Evolutionary conservation across 2,113 vertebrate species (phyloP).

Genomic region (Holacanthus passer): DNA sequence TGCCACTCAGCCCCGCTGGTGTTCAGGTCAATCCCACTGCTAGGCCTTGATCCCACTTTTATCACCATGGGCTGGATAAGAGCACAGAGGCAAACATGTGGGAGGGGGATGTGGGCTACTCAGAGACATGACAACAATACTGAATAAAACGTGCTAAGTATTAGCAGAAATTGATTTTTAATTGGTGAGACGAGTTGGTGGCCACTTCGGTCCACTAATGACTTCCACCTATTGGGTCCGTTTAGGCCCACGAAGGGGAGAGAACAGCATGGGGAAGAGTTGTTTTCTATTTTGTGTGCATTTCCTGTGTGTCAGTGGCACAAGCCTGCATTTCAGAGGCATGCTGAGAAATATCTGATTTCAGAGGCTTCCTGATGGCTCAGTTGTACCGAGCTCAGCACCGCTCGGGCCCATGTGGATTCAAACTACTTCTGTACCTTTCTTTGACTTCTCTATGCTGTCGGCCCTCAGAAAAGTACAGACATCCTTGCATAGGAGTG

Average conservation of each 20-base stretch:
- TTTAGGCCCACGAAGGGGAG: neutral
- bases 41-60: conserved; percentile 47
- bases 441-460: neutral
- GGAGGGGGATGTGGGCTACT: neutral
- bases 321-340: conserved; percentile 16
- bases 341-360: conserved; percentile 51
- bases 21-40: conserved; percentile 46
- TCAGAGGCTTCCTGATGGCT: conserved; percentile 39
- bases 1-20: conserved; percentile 25
- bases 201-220: neutral
- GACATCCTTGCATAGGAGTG: neutral
- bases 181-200: neutral
- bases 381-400: conserved; percentile 18
- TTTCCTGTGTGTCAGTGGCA: neutral
- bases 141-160: neutral
- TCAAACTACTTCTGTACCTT: conserved; percentile 15
- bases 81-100: conserved; percentile 16
- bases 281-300: conserved; percentile 3
- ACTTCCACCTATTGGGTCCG: neutral
- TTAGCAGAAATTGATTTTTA: conserved; percentile 6
- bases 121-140: conserved; percentile 5
- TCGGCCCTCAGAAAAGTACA: conserved; percentile 28
- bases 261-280: neutral
- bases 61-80: conserved; percentile 20
- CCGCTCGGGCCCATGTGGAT: conserved; percentile 13